Evolutionary conservation across 2,888 invertebrate genomes (phyloP).

Genomic region (Sphaerophoria taeniata): DNA sequence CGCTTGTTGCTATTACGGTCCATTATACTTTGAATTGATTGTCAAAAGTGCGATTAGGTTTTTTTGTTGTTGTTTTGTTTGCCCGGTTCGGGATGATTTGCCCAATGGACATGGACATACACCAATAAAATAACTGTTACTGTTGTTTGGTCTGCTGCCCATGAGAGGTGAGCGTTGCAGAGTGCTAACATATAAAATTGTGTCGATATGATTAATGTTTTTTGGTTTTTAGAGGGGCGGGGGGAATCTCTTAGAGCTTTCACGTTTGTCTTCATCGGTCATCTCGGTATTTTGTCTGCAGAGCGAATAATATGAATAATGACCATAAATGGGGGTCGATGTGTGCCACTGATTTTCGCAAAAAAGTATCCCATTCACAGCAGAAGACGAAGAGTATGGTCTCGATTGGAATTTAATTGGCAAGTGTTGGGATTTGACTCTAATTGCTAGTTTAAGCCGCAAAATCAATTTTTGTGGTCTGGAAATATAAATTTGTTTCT

Average conservation of each 20-base stretch:
- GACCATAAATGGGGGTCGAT: slow-evolving; percentile 53
- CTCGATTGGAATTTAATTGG: slow-evolving; percentile 68
- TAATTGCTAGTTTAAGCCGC: slow-evolving; percentile 17
- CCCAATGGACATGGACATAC: background rate
- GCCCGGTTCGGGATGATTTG: slow-evolving; percentile 55
- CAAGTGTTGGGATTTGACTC: slow-evolving; percentile 35
- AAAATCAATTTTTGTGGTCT: background rate
- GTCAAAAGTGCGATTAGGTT: slow-evolving; percentile 74
- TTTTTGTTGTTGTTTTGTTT: slow-evolving; percentile 6
- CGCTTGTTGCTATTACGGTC: slow-evolving; percentile 73
- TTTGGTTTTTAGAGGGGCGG: too few relatives aligned
- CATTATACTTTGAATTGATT: slow-evolving; percentile 74
- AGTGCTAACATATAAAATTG: slow-evolving; percentile 48
- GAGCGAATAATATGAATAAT: slow-evolving; percentile 44
- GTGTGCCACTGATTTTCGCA: slow-evolving; percentile 65
- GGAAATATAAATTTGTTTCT: too few relatives aligned
- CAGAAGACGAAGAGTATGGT: slow-evolving; percentile 11
- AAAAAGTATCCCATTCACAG: background rate
- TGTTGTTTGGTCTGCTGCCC: slow-evolving; percentile 7
- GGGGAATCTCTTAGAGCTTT: slow-evolving; percentile 48
- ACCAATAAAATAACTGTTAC: background rate
- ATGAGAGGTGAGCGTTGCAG: background rate
- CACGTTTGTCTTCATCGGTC: background rate
- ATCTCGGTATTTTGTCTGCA: slow-evolving; percentile 14
- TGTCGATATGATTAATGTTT: slow-evolving; percentile 67